Evolutionary conservation across 2,797 vertebrate species (phyloP).

Genomic region (Brachyrhaphis roseni): DNA sequence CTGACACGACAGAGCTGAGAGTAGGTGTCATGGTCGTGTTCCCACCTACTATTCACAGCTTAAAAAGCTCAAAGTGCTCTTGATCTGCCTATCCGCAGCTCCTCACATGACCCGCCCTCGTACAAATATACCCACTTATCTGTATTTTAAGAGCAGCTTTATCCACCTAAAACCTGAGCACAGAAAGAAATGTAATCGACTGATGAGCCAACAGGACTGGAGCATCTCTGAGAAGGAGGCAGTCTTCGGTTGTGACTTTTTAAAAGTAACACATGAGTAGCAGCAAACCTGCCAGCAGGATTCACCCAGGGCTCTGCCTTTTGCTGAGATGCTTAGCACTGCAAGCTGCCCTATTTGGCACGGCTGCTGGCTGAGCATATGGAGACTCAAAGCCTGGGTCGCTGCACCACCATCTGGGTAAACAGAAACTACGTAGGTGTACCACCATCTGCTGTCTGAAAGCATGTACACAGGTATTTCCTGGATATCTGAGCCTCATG

Average conservation of each 20-base stretch:
- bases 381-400: constrained; percentile 43
- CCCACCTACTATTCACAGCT: constrained; percentile 52
- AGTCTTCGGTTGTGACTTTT: constrained; percentile 11
- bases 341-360: constrained; percentile 64
- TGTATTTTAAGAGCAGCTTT: constrained; percentile 15
- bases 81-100: constrained; percentile 45
- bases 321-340: constrained; percentile 52
- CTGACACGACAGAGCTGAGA: constrained; percentile 29
- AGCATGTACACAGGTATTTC: constrained; percentile 48
- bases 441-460: constrained; percentile 74
- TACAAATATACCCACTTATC: constrained; percentile 46
- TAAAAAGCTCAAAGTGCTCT: constrained; percentile 55
- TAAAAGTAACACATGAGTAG: constrained; percentile 5
- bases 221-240: not conserved
- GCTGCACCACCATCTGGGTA: constrained; percentile 64
- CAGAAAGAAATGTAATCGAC: constrained; percentile 21
- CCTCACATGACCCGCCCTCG: constrained; percentile 13
- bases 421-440: constrained; percentile 69
- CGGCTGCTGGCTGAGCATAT: constrained; percentile 54
- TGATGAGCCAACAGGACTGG: constrained; percentile 16
- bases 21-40: constrained; percentile 49
- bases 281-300: constrained; percentile 1
- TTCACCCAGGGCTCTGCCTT: constrained; percentile 31
- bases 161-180: constrained; percentile 20
- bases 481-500: constrained; percentile 19